Evolutionary conservation across 2,888 invertebrate genomes (phyloP).

Genomic region (Brachyptera risi): DNA sequence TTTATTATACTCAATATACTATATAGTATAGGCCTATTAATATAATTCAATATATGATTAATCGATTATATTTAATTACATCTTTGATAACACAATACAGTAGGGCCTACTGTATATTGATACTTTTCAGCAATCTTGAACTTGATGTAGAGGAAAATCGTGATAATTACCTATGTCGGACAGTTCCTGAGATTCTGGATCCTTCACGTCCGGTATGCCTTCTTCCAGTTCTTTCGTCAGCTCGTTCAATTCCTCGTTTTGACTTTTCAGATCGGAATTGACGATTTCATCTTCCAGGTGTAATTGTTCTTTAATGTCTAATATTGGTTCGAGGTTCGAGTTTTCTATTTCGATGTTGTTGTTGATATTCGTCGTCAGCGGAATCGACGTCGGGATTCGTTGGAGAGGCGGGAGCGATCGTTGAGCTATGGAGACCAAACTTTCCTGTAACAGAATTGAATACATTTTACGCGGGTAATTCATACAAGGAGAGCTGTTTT

Average conservation of each 20-base stretch:
- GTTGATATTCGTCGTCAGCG: neutral
- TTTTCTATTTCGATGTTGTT: neutral
- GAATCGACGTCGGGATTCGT: neutral
- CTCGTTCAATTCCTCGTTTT: neutral
- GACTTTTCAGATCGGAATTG: neutral
- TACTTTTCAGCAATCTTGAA: too few relatives aligned
- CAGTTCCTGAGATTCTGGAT: neutral
- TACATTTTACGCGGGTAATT: too few relatives aligned
- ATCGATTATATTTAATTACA: too few relatives aligned
- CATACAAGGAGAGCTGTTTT: too few relatives aligned
- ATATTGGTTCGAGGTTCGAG: neutral
- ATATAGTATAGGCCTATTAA: too few relatives aligned
- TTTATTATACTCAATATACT: too few relatives aligned
- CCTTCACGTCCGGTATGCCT: neutral
- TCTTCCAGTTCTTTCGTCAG: neutral
- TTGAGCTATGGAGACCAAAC: neutral
- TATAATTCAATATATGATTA: too few relatives aligned
- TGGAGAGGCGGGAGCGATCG: constrained; percentile 4
- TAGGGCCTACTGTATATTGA: too few relatives aligned
- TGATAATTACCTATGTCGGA: neutral
- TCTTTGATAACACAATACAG: too few relatives aligned
- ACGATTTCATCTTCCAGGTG: constrained; percentile 9
- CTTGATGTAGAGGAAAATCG: too few relatives aligned
- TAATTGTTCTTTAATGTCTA: neutral
- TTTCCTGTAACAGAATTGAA: too few relatives aligned